Base-by-base conservation (phyloP, 2,113 vertebrate genomes). In the Cnemophilus loriae region DNA sequence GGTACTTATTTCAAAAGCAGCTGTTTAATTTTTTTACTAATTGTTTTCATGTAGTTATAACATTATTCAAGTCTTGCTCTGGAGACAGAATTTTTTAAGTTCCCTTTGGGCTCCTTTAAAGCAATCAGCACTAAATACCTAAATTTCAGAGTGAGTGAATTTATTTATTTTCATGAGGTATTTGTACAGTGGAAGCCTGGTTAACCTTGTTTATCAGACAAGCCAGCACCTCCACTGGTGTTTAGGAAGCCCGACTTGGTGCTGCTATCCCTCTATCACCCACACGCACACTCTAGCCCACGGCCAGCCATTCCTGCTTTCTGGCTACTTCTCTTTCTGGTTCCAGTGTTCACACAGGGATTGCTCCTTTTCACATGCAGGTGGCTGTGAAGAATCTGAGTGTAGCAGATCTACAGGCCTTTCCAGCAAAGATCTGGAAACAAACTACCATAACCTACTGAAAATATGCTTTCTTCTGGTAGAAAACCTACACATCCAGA, bases 241-340 rank as follows among this genome's bases (percentile, higher is more conserved):
- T 71, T 87, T 46, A 79, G 35, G 30, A 18, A 56, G 13, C 10
- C 15, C 26, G 60, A 0, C 3, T 12, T 42, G 4, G 2, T 57
- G 10, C 27, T 61, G 9, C 24, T 27, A 46, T 12, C 10, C 21
- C 5, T 20, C 16, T 21, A 1, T 41, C 2, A 3, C 4, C 5
- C 5, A 3, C 3, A 4, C 1, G 10, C 10, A 28, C 6, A 6
- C 6, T 28, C 8, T 9, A 52, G 16, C 3, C 50, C 50, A 21
- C 23, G 50, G 5, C 21, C 33, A 59, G 3, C 7, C 6, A 26
- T 57, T 65, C 10, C 28, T 75, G 13, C 28, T 22, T 50, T 56
- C 16, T 63, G 23, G 7, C 27, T 82, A 19, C 3, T 78, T 61
- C 13, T 74, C 3, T 16, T 70, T 46, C 32, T 39, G 26, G 13